Percentiles rank a stretch among this genome's conserved stretches.
phyloP scores from a whole-genome alignment of 2,113 vertebrate species.

The Euleptes europaea region DNA sequence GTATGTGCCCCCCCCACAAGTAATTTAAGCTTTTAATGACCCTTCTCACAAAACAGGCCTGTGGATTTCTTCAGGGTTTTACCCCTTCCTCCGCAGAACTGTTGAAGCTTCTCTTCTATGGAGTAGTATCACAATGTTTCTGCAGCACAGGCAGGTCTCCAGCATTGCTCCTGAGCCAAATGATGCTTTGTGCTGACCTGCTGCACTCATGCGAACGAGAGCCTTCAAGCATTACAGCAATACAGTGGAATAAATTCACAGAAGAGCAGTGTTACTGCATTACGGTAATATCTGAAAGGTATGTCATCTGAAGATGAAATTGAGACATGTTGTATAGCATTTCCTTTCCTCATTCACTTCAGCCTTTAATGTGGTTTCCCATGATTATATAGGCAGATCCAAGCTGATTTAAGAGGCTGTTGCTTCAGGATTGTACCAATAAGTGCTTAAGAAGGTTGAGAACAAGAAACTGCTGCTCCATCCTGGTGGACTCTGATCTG shows the following conservation, averaged over 20 bases:
- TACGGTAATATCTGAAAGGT: background rate
- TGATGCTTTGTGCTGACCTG: background rate
- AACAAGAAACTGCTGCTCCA: constrained; percentile 3
- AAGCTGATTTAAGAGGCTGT: background rate
- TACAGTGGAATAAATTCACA: background rate
- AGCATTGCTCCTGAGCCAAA: background rate
- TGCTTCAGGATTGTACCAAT: rapidly evolving
- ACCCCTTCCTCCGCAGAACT: too few species aligned
- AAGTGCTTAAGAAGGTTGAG: background rate
- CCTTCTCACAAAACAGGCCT: too few species aligned
- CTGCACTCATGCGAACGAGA: background rate
- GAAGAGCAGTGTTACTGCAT: background rate
- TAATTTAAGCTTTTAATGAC: too few species aligned
- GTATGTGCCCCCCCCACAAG: too few species aligned
- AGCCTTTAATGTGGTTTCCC: background rate
- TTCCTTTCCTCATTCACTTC: background rate
- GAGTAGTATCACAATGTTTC: background rate
- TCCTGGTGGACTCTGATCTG: too few species aligned
- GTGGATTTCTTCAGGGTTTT: too few species aligned
- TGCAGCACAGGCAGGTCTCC: background rate
- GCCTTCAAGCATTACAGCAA: background rate
- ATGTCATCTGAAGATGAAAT: background rate
- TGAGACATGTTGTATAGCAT: background rate
- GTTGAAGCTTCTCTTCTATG: too few species aligned
- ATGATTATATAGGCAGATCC: background rate